Conservation (phyloP, 1,140 invertebrate genomes). For the Drosophila punjabiensis region DNA sequence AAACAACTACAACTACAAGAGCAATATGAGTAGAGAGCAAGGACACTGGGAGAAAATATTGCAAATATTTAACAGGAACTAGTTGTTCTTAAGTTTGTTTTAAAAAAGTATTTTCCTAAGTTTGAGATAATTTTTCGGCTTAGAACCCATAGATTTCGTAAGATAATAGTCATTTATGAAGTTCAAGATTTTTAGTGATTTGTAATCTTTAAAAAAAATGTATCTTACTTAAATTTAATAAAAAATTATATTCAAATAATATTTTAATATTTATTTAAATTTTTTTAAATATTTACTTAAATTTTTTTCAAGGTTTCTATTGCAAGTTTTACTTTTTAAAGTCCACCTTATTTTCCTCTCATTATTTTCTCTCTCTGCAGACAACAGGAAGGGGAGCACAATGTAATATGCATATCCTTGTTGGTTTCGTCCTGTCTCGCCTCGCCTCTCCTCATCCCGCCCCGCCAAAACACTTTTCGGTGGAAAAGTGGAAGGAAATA, state of each 20-base stretch:
- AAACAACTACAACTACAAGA: conserved; percentile 45
- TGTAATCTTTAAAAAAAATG: no score
- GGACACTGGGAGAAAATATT: conserved; percentile 10
- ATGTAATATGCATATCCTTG: conserved; percentile 80
- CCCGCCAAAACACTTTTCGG: conserved; percentile 66
- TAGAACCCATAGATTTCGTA: no score
- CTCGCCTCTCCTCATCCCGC: conserved; percentile 1
- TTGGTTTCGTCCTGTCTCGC: conserved; percentile 26
- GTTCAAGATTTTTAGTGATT: no score
- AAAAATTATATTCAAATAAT: no score
- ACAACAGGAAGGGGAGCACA: conserved; percentile 58
- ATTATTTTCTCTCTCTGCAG: conserved; percentile 1
- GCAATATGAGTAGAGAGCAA: not conserved
- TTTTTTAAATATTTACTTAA: no score
- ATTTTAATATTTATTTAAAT: no score
- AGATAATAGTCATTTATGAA: no score
- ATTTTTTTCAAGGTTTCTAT: not conserved
- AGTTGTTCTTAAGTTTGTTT: not conserved
- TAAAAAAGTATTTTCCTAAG: not conserved
- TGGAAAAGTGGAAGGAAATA: conserved; percentile 71
- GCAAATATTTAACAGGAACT: not conserved
- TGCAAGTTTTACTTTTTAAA: no score
- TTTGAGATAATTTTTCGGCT: no score
- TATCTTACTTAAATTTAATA: no score
- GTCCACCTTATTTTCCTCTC: not conserved